Base-by-base conservation (phyloP, 1,140 invertebrate genomes). In the Philotrypesis tridentata region DNA sequence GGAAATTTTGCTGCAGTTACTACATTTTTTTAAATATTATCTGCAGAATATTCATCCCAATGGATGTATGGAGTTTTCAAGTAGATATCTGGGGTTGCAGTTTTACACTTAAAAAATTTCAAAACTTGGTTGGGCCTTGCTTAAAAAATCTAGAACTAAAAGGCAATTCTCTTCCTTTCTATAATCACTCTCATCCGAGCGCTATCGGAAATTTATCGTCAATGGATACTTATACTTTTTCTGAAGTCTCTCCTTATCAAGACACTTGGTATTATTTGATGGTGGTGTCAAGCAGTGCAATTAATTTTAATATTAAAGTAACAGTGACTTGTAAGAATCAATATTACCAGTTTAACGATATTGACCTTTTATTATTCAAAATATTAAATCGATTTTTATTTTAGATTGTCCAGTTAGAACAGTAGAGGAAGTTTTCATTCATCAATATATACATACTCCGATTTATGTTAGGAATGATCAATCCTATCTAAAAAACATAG, bases 251-350 rank as follows among this genome's bases (percentile, higher is more conserved):
- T n/a, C 93, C 93, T 21, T 92, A 87, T 80, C 91, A 92, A 83
- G 92, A 93, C 84, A 89, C 89, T 70, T 93, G 93, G 88, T 93
- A 93, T 85, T 93, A 93, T 88, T 85, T 93, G 63, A 85, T 93
- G 82, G 87, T 94, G 40, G 87, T 92, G 43, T 91, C 93, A 6
- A 89, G 89, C 80, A 92, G 89, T 76, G 86, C 90, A 33, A 90
- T 93, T 71, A 85, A 88, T 33, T 92, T 93, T 79, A 91, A 90
- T 72, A 81, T 93, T 29, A 89, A 90, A 80, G 88, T 93, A 73
- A 87, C 84, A 6, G 87, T 87, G 25, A 87, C 87, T 84, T 92
- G 93, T 93, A 85, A 86, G 80, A 9, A 71, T 78, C n/a, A 82
- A 40, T 67, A 31, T n/a, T 72, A 31, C 80, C 17, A 37, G 5